phyloP scores from a whole-genome alignment of 1,140 invertebrate species.

The Phocides pigmalion region DNA sequence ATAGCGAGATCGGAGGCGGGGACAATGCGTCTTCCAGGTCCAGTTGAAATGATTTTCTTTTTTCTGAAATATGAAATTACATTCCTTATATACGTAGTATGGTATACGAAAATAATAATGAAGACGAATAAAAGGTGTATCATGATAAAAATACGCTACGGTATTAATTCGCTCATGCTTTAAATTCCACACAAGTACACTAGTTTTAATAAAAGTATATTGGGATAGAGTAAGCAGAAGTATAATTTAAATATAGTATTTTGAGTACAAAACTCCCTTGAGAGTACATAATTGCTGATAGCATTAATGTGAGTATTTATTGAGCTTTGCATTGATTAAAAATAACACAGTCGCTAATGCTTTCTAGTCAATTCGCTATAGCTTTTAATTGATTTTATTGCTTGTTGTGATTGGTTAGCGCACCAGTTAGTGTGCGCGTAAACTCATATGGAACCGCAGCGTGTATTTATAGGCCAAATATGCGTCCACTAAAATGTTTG shows the following conservation, averaged over 20 bases:
- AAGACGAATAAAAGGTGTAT: too few species aligned
- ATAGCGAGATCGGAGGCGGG: conserved; percentile 91
- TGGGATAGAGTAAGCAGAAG: too few species aligned
- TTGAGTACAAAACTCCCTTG: too few species aligned
- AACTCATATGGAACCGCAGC: conserved; percentile 18
- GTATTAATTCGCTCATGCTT: too few species aligned
- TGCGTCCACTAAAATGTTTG: conserved; percentile 23
- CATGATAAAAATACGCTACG: too few species aligned
- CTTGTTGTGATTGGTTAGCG: conserved; percentile 11
- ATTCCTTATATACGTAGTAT: conserved; percentile 3
- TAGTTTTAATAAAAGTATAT: too few species aligned
- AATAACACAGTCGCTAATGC: conserved; percentile 7
- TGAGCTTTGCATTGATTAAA: background rate
- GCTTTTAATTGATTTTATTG: conserved; percentile 12
- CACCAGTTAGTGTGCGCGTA: conserved; percentile 13
- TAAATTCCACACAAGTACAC: too few species aligned
- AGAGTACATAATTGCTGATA: too few species aligned
- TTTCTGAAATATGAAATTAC: conserved; percentile 72
- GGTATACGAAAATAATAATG: too few species aligned
- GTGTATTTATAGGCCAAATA: conserved; percentile 54
- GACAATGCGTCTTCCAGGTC: conserved; percentile 86
- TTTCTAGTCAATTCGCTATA: background rate
- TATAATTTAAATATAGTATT: too few species aligned
- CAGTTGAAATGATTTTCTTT: conserved; percentile 85
- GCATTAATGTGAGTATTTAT: background rate